phyloP scores from a whole-genome alignment of 2,888 invertebrate genomes.

The Imbricaverruca yamaguchii region DNA sequence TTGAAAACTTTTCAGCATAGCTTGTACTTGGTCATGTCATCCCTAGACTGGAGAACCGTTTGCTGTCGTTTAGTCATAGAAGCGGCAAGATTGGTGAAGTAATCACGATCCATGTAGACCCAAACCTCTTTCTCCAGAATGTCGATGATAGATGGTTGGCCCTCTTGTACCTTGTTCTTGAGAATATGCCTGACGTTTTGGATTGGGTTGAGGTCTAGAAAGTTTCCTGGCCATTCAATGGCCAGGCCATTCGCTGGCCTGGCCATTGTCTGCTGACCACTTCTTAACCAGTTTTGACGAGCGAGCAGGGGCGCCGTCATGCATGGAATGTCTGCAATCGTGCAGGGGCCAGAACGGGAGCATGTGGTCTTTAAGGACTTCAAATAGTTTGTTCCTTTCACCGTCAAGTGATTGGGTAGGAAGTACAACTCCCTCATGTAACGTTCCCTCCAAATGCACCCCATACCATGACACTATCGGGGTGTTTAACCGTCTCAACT shows the following conservation, averaged over 20 bases:
- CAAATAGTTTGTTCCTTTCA: constrained; percentile 4
- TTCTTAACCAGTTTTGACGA: background rate
- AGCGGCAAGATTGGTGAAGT: no score
- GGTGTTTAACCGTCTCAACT: constrained; percentile 23
- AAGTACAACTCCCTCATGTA: constrained; percentile 17
- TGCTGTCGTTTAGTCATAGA: no score
- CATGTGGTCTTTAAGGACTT: background rate
- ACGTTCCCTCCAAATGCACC: background rate
- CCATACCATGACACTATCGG: constrained; percentile 24
- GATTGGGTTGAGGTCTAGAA: background rate
- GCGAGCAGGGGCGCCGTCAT: background rate
- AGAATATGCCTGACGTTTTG: background rate
- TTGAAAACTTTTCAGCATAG: no score
- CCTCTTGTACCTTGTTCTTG: background rate
- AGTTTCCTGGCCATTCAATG: constrained; percentile 17
- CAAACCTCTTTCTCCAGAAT: background rate
- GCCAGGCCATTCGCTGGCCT: constrained; percentile 20
- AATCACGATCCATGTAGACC: no score
- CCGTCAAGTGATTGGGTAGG: constrained; percentile 23
- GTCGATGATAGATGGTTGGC: background rate
- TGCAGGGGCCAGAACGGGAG: background rate
- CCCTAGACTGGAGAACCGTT: no score
- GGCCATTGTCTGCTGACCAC: background rate
- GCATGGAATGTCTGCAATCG: background rate
- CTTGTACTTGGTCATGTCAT: no score